Percentiles rank a stretch among this genome's conserved stretches.
Conservation (phyloP, 2,113 vertebrate genomes). For the Poeciliopsis occidentalis region DNA sequence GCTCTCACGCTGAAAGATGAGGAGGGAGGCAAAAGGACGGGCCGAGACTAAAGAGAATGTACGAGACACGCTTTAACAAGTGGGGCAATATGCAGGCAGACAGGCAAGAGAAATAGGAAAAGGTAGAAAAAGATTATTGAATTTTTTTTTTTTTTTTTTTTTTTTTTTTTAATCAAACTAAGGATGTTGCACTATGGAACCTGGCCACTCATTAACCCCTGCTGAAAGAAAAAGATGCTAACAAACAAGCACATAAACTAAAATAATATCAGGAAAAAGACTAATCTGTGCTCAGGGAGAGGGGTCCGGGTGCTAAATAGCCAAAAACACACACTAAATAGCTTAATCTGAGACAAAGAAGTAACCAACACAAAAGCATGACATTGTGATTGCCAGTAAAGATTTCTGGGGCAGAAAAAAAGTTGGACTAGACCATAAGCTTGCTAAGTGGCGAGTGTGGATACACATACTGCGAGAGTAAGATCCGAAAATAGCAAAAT, state of each 20-base stretch:
- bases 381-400: slow-evolving; percentile 1
- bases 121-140: background rate
- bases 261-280: slow-evolving; percentile 15
- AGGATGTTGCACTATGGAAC: background rate
- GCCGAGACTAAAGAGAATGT: slow-evolving; percentile 47
- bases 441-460: background rate
- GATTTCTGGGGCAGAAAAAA: background rate
- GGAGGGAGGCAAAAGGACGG: slow-evolving; percentile 20
- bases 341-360: slow-evolving; percentile 2
- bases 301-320: slow-evolving; percentile 25
- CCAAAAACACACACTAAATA: slow-evolving; percentile 17
- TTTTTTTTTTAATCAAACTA: too few relatives aligned
- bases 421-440: background rate
- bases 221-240: slow-evolving; percentile 36
- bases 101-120: slow-evolving; percentile 10
- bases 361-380: slow-evolving; percentile 8
- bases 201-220: slow-evolving; percentile 1
- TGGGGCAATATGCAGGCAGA: slow-evolving; percentile 25
- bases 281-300: slow-evolving; percentile 34
- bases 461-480: background rate
- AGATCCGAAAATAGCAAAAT: slow-evolving; percentile 17
- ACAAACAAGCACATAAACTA: slow-evolving; percentile 39
- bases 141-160: too few relatives aligned
- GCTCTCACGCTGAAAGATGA: slow-evolving; percentile 35
- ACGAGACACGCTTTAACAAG: slow-evolving; percentile 23